phyloP scores from a whole-genome alignment of 1,140 invertebrate genomes.

The Orchesella cincta region DNA sequence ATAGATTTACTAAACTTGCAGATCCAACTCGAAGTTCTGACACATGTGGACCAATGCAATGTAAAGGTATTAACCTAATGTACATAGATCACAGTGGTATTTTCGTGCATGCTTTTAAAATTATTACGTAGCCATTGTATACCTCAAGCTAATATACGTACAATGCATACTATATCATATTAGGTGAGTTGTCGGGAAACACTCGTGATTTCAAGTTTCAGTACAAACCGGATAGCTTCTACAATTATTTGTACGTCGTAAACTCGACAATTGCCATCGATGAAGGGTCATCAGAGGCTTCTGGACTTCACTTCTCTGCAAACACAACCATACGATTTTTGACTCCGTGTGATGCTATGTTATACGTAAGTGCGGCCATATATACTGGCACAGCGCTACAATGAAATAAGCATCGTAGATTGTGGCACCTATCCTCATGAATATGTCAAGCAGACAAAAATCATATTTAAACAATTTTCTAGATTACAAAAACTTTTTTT shows the following conservation, averaged over 20 bases:
- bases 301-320: conserved; percentile 64
- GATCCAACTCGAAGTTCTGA: not conserved
- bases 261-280: conserved; percentile 66
- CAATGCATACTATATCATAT: not conserved
- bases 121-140: not conserved
- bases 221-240: conserved; percentile 61
- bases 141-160: not conserved
- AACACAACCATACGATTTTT: conserved; percentile 62
- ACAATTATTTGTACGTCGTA: conserved; percentile 67
- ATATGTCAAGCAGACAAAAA: no score
- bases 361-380: conserved; percentile 56
- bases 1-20: no score
- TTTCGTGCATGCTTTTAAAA: no score
- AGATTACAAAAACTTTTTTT: no score
- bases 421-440: no score
- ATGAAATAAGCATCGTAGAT: no score
- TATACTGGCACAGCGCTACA: no score
- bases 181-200: not conserved
- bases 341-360: conserved; percentile 63
- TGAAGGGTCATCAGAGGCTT: conserved; percentile 67
- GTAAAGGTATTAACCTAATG: conserved; percentile 3
- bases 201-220: conserved; percentile 62
- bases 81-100: no score
- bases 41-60: conserved; percentile 5
- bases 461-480: no score